Evolutionary conservation across 1,140 invertebrate genomes (phyloP).

Genomic region (Lepidurus couesii): DNA sequence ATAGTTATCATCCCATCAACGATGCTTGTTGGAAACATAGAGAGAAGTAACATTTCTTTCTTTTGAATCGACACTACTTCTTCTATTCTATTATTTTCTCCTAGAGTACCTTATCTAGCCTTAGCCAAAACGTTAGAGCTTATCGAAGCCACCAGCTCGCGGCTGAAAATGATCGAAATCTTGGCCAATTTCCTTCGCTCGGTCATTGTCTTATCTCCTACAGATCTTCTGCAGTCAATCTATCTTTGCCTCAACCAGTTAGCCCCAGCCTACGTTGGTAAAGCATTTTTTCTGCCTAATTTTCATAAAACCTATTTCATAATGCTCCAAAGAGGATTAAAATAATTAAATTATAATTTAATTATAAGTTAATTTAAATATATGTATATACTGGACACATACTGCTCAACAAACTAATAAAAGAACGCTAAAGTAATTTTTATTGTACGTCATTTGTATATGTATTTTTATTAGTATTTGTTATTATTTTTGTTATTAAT

Average conservation of each 20-base stretch:
- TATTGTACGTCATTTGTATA: too few relatives aligned
- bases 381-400: too few relatives aligned
- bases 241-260: slow-evolving; percentile 94
- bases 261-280: slow-evolving; percentile 86
- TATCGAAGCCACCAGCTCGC: slow-evolving; percentile 81
- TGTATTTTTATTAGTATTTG: too few relatives aligned
- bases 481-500: too few relatives aligned
- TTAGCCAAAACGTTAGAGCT: slow-evolving; percentile 81
- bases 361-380: too few relatives aligned
- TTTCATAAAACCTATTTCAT: too few relatives aligned
- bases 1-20: slow-evolving; percentile 81
- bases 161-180: slow-evolving; percentile 92
- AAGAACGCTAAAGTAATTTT: too few relatives aligned
- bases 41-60: slow-evolving; percentile 48
- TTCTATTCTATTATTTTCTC: slow-evolving; percentile 28
- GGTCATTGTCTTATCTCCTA: slow-evolving; percentile 76
- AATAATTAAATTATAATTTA: too few relatives aligned
- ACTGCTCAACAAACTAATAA: too few relatives aligned
- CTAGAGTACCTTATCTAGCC: slow-evolving; percentile 78
- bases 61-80: slow-evolving; percentile 33
- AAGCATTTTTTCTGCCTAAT: slow-evolving; percentile 36
- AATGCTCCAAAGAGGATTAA: too few relatives aligned
- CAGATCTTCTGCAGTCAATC: slow-evolving; percentile 81
- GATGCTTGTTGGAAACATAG: slow-evolving; percentile 77
- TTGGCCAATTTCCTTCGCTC: slow-evolving; percentile 91